These are phyloP conservation scores for Contarinia nasturtii DNA, from an alignment of 1,140 invertebrate genomes.

Conservation along the genomic window DNA sequence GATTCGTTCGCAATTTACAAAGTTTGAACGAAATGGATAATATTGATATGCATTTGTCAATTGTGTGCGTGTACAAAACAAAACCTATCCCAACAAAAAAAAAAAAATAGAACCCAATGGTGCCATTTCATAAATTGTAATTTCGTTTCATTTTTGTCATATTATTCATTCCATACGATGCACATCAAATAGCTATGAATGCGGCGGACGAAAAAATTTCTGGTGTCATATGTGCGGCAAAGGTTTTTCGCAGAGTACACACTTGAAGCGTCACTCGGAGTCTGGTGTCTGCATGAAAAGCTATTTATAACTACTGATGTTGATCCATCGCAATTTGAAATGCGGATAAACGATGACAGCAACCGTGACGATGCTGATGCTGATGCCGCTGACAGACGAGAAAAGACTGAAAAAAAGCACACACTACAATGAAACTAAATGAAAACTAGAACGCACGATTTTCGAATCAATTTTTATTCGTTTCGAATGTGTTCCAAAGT, in stretches of 20 bases:
- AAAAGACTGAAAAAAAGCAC: too few relatives aligned
- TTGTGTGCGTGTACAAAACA: neutral
- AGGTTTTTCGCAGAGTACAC: slow-evolving; percentile 26
- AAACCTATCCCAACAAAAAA: too few relatives aligned
- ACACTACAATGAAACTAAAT: too few relatives aligned
- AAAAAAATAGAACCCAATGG: too few relatives aligned
- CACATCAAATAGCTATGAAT: slow-evolving; percentile 22
- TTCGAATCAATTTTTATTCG: too few relatives aligned
- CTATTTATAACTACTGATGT: slow-evolving; percentile 18
- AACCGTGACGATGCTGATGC: neutral
- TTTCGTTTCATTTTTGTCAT: neutral
- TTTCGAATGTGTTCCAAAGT: too few relatives aligned
- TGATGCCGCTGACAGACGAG: neutral
- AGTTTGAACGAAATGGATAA: neutral
- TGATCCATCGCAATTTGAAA: neutral
- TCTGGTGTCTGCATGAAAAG: slow-evolving; percentile 26
- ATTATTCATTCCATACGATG: neutral
- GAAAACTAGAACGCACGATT: too few relatives aligned
- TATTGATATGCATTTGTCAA: neutral
- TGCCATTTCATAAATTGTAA: too few relatives aligned
- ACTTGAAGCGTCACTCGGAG: slow-evolving; percentile 25
- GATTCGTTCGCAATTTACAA: too few relatives aligned
- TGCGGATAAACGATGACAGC: neutral
- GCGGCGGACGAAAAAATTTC: slow-evolving; percentile 28
- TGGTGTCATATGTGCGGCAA: slow-evolving; percentile 26